Evolutionary conservation across 2,797 vertebrate species (phyloP), one percentile per base, ranked within the genome.

Genomic region (Sylvilagus floridanus): DNA sequence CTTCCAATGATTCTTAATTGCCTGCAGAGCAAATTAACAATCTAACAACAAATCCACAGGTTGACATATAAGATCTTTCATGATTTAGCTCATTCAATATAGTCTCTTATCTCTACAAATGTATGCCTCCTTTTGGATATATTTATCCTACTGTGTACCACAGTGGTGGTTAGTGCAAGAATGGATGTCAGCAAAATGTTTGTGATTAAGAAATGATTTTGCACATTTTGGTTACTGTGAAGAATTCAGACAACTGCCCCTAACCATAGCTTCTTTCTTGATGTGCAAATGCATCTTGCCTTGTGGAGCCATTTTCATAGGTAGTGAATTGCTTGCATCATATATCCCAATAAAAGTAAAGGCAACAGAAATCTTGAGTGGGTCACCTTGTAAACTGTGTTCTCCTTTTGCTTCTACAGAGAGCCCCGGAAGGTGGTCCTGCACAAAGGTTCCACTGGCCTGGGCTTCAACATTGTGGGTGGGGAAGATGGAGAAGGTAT

Each of bases 401-500:
- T 97, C 86, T 96, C 66, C 0, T 2, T 97, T 98, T 98, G 42
- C 98, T 97, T 98, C 94, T 91, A 11, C 98, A 99, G 98, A 97
- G 98, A 99, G 77, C 98, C 98, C 92, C 98, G 98, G 75, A 99
- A 99, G 98, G 99, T 99, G 6, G 98, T 99, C 82, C 98, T 99
- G 68, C 99, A 99, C 98, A 99, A 99, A 98, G 99, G 99, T 94
- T 99, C 99, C 95, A 99, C 99, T 0, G 99, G 99, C 97, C 99
- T 99, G 97, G 99, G 99, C 97, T 99, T 99, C 98, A 99, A 99
- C 98, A 99, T 99, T 28, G 99, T 99, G 79, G 99, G 99, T 13
- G 99, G 99, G 28, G 99, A 99, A 98, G 99, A 99, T 22, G 99
- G 99, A 84, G 99, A 99, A 98, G 99, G 99, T 89, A 99, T 99